Conservation (phyloP, 2,888 invertebrate species). For the Melipona beecheii region DNA sequence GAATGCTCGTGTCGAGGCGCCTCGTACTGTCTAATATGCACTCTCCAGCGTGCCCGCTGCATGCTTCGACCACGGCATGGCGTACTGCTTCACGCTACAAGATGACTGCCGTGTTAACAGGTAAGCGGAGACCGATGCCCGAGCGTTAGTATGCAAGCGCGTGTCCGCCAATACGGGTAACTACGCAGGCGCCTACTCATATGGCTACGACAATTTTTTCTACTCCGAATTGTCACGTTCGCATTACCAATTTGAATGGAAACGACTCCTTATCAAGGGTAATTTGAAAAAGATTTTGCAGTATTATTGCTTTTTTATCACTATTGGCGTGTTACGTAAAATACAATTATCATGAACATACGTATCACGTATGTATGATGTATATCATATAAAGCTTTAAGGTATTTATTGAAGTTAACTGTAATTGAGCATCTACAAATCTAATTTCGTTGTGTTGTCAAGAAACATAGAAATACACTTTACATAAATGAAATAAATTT, state of each 20-base stretch:
- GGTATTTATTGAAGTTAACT: neutral
- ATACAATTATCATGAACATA: too few species aligned
- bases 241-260: neutral
- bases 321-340: too few species aligned
- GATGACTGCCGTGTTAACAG: slow-evolving; percentile 77
- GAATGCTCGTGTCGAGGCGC: slow-evolving; percentile 76
- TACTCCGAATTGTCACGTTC: neutral
- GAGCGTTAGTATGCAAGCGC: slow-evolving; percentile 54
- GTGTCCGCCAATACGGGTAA: slow-evolving; percentile 32
- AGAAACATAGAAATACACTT: neutral
- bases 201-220: neutral
- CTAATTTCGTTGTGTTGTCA: neutral
- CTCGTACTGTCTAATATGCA: slow-evolving; percentile 78
- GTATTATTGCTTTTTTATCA: neutral
- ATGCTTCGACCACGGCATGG: slow-evolving; percentile 61
- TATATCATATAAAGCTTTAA: neutral
- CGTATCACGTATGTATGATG: too few species aligned
- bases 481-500: neutral
- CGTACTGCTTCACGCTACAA: slow-evolving; percentile 69
- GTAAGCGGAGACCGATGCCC: slow-evolving; percentile 67
- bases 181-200: slow-evolving; percentile 13
- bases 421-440: neutral
- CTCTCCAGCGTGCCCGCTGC: slow-evolving; percentile 61
- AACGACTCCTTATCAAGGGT: neutral
- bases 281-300: neutral